Base-by-base conservation (phyloP, 2,888 invertebrate genomes). In the Heliothis peltigera region DNA sequence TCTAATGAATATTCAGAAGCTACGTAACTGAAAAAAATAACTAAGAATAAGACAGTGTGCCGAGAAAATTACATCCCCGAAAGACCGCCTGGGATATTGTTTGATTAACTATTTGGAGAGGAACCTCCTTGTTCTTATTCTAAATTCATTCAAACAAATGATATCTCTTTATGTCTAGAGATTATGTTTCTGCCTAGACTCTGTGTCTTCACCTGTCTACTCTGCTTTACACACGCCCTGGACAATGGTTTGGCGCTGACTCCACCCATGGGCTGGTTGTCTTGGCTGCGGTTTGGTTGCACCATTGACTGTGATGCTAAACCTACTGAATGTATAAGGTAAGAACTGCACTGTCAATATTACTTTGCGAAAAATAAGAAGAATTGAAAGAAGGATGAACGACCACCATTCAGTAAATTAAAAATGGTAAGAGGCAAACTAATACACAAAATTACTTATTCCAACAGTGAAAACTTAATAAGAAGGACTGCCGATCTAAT, bases 181-280 rank as follows among this genome's bases (percentile, higher is more conserved):
- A n/a, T 15, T 39, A 65, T 63, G 52, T 56, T 55, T 4, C 19
- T 55, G n/a, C 4, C n/a, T 19, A 7, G 19, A n/a, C 44, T 74
- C 0, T 65, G 22, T 39, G 4, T 62, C 4, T 15, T 59, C 10
- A 1, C 57, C n/a, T 21, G 12, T 35, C 59, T 46, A 12, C 19
- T 66, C 10, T 35, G 12, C 0, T 39, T 35, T 5, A 42, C 17
- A 1, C 17, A 12, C 4, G 64, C 64, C 7, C 43, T 76, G 47
- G 62, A 77, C 42, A 76, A 96, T 88, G 96, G 96, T 0, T 81
- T 96, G 46, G 95, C 95, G 0, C 75, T 88, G 59, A 96, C 95
- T 21, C 96, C 96, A 4, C 96, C 96, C 1, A 96, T 96, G 96
- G 96, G 96, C 12, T 96, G 96, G 96, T 88, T 96, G 81, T 92